Percentiles rank a stretch among this genome's conserved stretches.
These are phyloP conservation scores for Sinodicranocentrus sp. DNA, from an alignment of 2,888 invertebrate species.

Conservation along the genomic window DNA sequence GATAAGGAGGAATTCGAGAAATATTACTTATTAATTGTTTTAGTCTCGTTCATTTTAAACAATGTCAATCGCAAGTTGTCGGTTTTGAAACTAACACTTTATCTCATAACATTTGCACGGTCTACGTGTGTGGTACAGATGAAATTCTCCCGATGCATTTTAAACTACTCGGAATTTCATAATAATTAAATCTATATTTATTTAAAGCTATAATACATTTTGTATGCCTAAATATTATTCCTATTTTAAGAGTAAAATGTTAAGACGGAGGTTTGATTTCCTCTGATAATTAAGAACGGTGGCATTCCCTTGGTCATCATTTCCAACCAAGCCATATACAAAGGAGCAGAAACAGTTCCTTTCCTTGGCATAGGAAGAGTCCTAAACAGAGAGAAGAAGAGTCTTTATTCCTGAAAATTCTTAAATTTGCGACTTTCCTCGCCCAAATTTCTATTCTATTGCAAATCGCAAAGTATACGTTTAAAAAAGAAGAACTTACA, in stretches of 20 bases:
- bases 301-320: slow-evolving; percentile 92
- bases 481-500: slow-evolving; percentile 82
- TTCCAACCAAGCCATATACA: slow-evolving; percentile 99
- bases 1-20: too few species aligned
- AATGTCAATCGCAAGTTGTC: too few species aligned
- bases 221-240: not conserved
- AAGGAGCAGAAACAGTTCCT: slow-evolving; percentile 91
- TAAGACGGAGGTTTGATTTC: slow-evolving; percentile 92
- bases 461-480: not conserved
- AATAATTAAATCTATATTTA: too few species aligned
- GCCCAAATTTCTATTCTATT: too few species aligned
- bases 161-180: too few species aligned
- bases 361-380: slow-evolving; percentile 97
- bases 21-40: too few species aligned
- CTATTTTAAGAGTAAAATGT: slow-evolving; percentile 90
- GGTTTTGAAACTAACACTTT: too few species aligned
- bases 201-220: slow-evolving; percentile 17
- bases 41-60: too few species aligned
- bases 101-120: too few species aligned
- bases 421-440: too few species aligned
- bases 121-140: too few species aligned
- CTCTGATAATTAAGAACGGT: slow-evolving; percentile 89
- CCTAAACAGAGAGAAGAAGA: slow-evolving; percentile 79
- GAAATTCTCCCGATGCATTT: too few species aligned
- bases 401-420: not conserved